Evolutionary conservation across 2,888 invertebrate genomes (phyloP).

Genomic region (Aromia moschata): DNA sequence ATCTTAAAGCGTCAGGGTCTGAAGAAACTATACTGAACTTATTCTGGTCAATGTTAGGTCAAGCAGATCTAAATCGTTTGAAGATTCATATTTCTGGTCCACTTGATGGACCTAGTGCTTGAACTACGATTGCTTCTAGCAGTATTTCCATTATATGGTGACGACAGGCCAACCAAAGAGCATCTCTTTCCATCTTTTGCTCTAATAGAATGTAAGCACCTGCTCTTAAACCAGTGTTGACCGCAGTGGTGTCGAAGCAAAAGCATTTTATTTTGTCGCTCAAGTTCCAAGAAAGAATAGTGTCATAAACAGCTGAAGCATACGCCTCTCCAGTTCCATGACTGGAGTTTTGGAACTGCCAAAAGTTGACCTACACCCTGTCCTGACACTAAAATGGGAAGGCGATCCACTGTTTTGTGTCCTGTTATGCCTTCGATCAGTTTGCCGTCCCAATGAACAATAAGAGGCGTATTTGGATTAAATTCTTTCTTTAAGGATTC

Average conservation of each 20-base stretch:
- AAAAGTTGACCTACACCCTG: not conserved
- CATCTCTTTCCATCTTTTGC: constrained; percentile 22
- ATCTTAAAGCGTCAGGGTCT: not conserved
- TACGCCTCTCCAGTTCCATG: not conserved
- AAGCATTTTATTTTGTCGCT: constrained; percentile 31
- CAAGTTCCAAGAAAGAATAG: constrained; percentile 26
- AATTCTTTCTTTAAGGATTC: not conserved
- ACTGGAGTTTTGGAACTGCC: not conserved
- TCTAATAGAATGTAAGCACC: constrained; percentile 27
- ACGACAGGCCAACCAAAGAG: constrained; percentile 26
- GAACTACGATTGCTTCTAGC: constrained; percentile 26
- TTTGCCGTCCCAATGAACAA: not conserved
- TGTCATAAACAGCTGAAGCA: constrained; percentile 1
- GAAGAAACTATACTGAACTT: constrained; percentile 3
- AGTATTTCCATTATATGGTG: constrained; percentile 33
- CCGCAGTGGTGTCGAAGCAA: constrained; percentile 34
- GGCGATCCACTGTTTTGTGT: not conserved
- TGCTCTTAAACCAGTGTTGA: constrained; percentile 21
- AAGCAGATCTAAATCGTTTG: constrained; percentile 21
- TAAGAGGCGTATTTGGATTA: not conserved
- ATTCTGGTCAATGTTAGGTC: constrained; percentile 15
- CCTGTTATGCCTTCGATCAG: not conserved
- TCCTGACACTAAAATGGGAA: not conserved
- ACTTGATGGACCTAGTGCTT: constrained; percentile 14
- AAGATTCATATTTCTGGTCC: constrained; percentile 29